Base-by-base conservation (phyloP, 1,140 invertebrate species). In the Sitophilus oryzae region DNA sequence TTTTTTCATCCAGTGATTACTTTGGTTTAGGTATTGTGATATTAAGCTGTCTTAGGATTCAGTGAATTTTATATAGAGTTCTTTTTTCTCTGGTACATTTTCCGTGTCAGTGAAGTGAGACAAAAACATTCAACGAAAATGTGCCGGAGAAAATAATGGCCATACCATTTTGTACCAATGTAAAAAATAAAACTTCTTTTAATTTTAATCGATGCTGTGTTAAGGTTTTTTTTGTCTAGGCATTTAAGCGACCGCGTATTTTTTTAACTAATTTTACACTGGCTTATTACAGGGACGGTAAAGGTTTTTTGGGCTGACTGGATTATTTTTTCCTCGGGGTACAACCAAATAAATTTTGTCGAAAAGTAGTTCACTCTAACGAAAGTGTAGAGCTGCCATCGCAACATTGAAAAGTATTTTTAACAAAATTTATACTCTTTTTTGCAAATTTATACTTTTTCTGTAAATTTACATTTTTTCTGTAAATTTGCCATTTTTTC, bases 11-110 rank as follows among this genome's bases (percentile, higher is more conserved):
- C n/a, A 40, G 49, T 52, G 38, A 53, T 37, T 37, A 53, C 45
- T 53, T 53, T 22, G 23, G 19, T 53, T 53, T 21, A 41, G 48
- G 51, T 53, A 44, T 45, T 53, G 51, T 53, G 51, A 53, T 53
- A 53, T 53, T 45, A 45, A 20, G 25, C 34, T 40, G 15, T 43
- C n/a, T 25, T 21, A 37, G 18, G 22, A 20, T 48, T 42, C 10
- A 21, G n/a, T 42, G 18, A 16, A 18, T 48, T 38, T 38, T 23
- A 40, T 20, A 11, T 40, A 11, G n/a, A 21, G 15, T 15, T 49
- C 8, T 9, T 10, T 22, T 11, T 30, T 18, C n/a, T 34, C 14
- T 16, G 5, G 23, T 30, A 30, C 25, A 30, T 6, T 30, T 30
- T 11, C 25, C 11, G n/a, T n/a, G n/a, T n/a, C n/a, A 30, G 11